A percentile compares a stretch with the other conserved stretches of the same genome.
phyloP scores from a whole-genome alignment of 2,113 vertebrate genomes.

The Pao palembangensis region DNA sequence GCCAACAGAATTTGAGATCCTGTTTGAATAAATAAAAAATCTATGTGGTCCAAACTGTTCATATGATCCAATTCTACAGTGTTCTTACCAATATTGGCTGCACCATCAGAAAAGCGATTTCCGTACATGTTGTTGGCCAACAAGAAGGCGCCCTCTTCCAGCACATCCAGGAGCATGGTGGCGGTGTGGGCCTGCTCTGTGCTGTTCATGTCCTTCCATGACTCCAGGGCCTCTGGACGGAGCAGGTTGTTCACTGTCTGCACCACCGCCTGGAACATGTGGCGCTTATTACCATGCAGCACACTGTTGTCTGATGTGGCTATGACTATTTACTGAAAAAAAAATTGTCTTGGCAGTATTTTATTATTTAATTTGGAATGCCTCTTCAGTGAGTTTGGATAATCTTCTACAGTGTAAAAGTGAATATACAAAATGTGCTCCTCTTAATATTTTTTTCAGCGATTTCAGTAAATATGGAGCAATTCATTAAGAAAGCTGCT shows the following conservation, averaged over 20 bases:
- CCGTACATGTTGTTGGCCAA: constrained; percentile 92
- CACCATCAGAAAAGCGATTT: constrained; percentile 81
- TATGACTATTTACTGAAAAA: too few species aligned
- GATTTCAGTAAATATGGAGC: constrained; percentile 18
- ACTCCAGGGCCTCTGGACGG: constrained; percentile 82
- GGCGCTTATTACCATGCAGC: neutral
- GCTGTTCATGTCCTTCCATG: constrained; percentile 92
- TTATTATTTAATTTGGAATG: too few species aligned
- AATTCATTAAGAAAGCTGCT: constrained; percentile 17
- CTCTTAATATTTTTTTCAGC: constrained; percentile 17
- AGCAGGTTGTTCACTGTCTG: constrained; percentile 90
- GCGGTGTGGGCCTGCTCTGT: constrained; percentile 91
- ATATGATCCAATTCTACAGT: neutral
- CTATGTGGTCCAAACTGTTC: neutral
- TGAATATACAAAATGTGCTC: neutral
- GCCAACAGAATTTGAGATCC: neutral
- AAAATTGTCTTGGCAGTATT: too few species aligned
- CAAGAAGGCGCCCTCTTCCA: constrained; percentile 91
- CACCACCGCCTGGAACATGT: constrained; percentile 80
- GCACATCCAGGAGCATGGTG: constrained; percentile 89
- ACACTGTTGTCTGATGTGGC: too few species aligned
- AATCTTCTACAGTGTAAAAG: too few species aligned
- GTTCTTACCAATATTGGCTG: constrained; percentile 83
- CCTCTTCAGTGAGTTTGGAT: too few species aligned
- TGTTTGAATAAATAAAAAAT: neutral